Evolutionary conservation across 2,888 invertebrate species (phyloP).

Genomic region (Monochamus alternatus): DNA sequence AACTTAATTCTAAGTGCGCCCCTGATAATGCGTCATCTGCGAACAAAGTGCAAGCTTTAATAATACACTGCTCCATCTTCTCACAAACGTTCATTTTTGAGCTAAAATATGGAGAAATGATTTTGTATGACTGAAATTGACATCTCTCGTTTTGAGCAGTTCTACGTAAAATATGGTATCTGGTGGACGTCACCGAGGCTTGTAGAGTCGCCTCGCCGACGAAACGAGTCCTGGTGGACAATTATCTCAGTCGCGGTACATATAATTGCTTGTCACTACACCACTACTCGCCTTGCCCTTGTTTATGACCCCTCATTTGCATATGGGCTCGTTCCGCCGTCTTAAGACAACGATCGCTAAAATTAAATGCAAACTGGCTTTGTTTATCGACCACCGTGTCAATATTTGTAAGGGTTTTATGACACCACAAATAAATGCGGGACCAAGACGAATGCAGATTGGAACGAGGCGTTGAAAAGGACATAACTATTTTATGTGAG

Average conservation of each 20-base stretch:
- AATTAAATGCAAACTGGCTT: constrained; percentile 39
- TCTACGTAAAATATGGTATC: too few species aligned
- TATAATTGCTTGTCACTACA: constrained; percentile 6
- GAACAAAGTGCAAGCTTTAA: too few species aligned
- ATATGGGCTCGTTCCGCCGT: not conserved
- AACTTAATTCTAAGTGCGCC: too few species aligned
- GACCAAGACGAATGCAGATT: constrained; percentile 21
- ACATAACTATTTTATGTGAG: constrained; percentile 13
- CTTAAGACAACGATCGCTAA: constrained; percentile 1
- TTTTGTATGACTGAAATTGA: too few species aligned
- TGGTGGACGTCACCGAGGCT: too few species aligned
- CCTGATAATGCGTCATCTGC: too few species aligned
- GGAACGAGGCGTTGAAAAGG: constrained; percentile 19
- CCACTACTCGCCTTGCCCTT: not conserved
- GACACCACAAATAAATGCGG: constrained; percentile 29
- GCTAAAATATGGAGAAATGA: too few species aligned
- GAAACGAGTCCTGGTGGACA: not conserved
- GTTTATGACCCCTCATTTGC: constrained; percentile 4
- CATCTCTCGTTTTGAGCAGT: too few species aligned
- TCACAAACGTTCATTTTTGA: too few species aligned
- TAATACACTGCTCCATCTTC: too few species aligned
- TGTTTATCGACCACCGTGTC: constrained; percentile 59
- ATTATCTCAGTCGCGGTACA: not conserved
- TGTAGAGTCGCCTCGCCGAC: not conserved
- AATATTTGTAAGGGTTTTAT: constrained; percentile 53